Percentiles rank a stretch among this genome's conserved stretches.
These are phyloP conservation scores for Myrmecobius fasciatus DNA, from an alignment of 2,113 vertebrate genomes.

Conservation along the genomic window DNA sequence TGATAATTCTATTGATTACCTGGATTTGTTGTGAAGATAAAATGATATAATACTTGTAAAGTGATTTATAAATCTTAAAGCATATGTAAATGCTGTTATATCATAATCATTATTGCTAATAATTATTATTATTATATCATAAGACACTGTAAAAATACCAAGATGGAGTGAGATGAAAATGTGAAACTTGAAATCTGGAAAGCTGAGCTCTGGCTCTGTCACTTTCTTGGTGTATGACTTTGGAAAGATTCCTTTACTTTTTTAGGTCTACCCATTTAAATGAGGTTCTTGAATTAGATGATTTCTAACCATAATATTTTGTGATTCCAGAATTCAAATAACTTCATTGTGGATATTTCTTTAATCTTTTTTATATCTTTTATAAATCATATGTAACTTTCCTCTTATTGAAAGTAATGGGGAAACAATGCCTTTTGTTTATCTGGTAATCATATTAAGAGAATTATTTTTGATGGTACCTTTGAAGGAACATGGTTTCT, in stretches of 20 bases:
- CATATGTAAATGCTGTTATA: background rate
- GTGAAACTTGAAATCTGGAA: background rate
- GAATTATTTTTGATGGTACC: conserved; percentile 23
- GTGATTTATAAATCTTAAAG: background rate
- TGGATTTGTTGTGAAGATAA: background rate
- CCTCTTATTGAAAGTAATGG: conserved; percentile 23
- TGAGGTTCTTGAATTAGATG: background rate
- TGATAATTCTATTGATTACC: background rate
- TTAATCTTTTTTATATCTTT: conserved; percentile 22
- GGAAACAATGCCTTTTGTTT: conserved; percentile 29
- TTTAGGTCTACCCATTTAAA: background rate
- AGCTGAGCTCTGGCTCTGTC: background rate
- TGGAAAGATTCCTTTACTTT: background rate
- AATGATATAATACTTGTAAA: background rate
- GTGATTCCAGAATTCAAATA: background rate
- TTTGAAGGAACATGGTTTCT: background rate
- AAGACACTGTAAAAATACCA: background rate
- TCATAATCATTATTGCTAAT: background rate
- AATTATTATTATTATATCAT: background rate
- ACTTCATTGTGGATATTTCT: background rate
- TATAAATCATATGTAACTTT: background rate
- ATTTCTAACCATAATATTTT: background rate
- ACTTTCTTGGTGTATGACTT: background rate
- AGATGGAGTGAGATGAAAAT: background rate
- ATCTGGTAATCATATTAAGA: conserved; percentile 15